Percentiles rank a stretch among this genome's conserved stretches.
Conservation (phyloP, 1,140 invertebrate species). For the Aphidius gifuensis region DNA sequence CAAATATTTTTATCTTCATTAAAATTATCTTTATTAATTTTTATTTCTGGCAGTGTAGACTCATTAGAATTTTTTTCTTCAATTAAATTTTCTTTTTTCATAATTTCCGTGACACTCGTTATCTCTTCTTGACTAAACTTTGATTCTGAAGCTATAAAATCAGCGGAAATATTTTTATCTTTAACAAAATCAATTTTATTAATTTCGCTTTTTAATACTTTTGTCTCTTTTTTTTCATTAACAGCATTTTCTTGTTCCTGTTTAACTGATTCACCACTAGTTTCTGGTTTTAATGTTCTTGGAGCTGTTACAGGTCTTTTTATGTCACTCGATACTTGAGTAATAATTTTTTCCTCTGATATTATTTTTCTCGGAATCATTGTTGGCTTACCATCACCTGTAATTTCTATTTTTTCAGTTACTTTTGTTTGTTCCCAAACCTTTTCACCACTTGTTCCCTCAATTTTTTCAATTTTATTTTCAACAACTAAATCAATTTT, state of each 20-base stretch:
- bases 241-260: no score
- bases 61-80: not conserved
- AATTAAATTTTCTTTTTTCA: not conserved
- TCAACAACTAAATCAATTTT: conserved; percentile 13
- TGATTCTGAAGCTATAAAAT: conserved; percentile 5
- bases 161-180: conserved; percentile 17
- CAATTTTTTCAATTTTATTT: not conserved
- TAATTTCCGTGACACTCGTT: not conserved
- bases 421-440: conserved; percentile 4
- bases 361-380: conserved; percentile 23
- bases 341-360: conserved; percentile 7
- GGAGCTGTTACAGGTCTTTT: not conserved
- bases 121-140: conserved; percentile 9
- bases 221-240: not conserved
- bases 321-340: conserved; percentile 17
- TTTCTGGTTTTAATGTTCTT: no score
- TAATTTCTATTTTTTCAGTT: conserved; percentile 6
- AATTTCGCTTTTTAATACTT: conserved; percentile 14
- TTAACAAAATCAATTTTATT: conserved; percentile 11
- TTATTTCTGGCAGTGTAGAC: not conserved
- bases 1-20: conserved; percentile 23
- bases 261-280: no score
- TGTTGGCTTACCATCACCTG: conserved; percentile 4
- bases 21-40: conserved; percentile 6
- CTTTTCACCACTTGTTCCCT: not conserved